Evolutionary conservation across 1,140 invertebrate genomes (phyloP).

Genomic region (Lysiphlebus fabarum): DNA sequence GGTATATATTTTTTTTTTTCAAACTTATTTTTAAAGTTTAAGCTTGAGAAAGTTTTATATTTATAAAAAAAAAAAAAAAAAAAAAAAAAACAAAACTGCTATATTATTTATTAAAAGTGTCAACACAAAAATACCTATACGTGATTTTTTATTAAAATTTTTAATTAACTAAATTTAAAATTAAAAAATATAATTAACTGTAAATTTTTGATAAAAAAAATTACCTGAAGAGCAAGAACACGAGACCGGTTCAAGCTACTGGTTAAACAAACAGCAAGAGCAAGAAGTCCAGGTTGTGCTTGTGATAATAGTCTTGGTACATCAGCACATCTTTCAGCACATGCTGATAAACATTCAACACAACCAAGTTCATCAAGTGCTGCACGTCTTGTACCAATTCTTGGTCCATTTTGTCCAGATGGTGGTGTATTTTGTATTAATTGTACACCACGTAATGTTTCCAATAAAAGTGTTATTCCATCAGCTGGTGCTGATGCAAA

Average conservation of each 20-base stretch:
- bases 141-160: too few species aligned
- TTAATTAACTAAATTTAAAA: not conserved
- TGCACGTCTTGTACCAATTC: slow-evolving; percentile 57
- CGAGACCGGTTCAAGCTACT: slow-evolving; percentile 80
- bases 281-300: slow-evolving; percentile 79
- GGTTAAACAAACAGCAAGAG: slow-evolving; percentile 82
- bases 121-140: too few species aligned
- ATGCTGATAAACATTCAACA: slow-evolving; percentile 80
- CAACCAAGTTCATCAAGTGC: slow-evolving; percentile 85
- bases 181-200: slow-evolving; percentile 16
- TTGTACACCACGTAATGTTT: slow-evolving; percentile 81
- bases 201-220: not conserved
- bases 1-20: too few species aligned
- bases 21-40: too few species aligned
- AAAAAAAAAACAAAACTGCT: too few species aligned
- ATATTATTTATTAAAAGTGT: too few species aligned
- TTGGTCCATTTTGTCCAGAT: slow-evolving; percentile 53
- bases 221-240: slow-evolving; percentile 79
- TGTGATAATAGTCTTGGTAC: slow-evolving; percentile 69
- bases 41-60: too few species aligned
- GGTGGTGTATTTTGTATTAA: slow-evolving; percentile 63
- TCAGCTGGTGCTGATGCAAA: slow-evolving; percentile 80
- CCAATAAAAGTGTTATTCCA: slow-evolving; percentile 75
- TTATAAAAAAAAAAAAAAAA: too few species aligned
- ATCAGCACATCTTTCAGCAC: slow-evolving; percentile 72